phyloP scores from a whole-genome alignment of 92 coral and sea anemone species.

The Muricea muricata region DNA sequence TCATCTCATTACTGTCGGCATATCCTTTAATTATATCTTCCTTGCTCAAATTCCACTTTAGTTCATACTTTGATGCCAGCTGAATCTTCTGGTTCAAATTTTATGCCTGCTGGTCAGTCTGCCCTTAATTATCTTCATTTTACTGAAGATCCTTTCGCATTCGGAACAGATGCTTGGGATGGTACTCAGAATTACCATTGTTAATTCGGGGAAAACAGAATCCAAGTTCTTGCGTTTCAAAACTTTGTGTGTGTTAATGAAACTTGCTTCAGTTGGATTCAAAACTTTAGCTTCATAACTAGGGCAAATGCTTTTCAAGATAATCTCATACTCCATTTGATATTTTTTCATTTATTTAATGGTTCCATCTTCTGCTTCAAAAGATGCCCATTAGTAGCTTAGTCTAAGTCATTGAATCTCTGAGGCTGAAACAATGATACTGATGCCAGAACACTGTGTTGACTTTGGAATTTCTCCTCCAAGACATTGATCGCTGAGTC shows the following conservation, averaged over 20 bases:
- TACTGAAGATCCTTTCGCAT: slow-evolving; percentile 32
- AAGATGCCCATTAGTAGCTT: slow-evolving; percentile 4
- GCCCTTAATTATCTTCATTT: slow-evolving; percentile 29
- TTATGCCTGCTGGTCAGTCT: slow-evolving; percentile 35
- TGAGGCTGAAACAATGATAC: slow-evolving; percentile 29
- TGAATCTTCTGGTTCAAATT: slow-evolving; percentile 19
- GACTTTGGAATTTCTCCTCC: neutral
- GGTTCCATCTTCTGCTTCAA: slow-evolving; percentile 15
- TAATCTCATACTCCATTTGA: slow-evolving; percentile 22
- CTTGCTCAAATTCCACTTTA: slow-evolving; percentile 19
- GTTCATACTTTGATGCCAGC: slow-evolving; percentile 13
- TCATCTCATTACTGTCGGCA: slow-evolving; percentile 18
- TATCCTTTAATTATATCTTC: slow-evolving; percentile 10
- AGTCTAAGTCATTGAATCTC: neutral
- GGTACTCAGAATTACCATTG: slow-evolving; percentile 21
- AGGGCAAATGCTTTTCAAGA: slow-evolving; percentile 4
- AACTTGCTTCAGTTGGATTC: slow-evolving; percentile 17
- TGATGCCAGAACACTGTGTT: neutral
- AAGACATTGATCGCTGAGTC: slow-evolving; percentile 22
- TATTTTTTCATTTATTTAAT: slow-evolving; percentile 17
- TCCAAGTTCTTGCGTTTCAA: slow-evolving; percentile 19
- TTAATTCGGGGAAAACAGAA: slow-evolving; percentile 30
- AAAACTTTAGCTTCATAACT: slow-evolving; percentile 17
- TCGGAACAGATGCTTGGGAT: slow-evolving; percentile 13
- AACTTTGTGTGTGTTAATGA: neutral